Percentiles rank a stretch among this genome's conserved stretches.
These are phyloP conservation scores for Hemicentrotus pulcherrimus DNA, from an alignment of 35 echinoderm and acorn worm genomes.

Conservation along the genomic window DNA sequence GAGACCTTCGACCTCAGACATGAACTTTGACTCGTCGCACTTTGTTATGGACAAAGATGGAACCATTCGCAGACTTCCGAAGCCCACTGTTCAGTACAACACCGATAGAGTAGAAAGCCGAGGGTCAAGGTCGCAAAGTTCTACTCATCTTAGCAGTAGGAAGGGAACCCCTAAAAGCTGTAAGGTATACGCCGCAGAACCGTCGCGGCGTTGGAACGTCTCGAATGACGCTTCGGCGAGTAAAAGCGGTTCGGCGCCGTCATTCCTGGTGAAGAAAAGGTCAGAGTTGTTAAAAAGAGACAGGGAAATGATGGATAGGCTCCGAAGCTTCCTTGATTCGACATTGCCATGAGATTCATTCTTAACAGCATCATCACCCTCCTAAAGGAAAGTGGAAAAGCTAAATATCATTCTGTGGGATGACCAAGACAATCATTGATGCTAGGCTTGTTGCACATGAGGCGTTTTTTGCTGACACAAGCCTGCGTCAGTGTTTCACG, in stretches of 20 bases:
- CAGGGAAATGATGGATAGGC: neutral
- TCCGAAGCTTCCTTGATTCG: neutral
- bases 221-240: neutral
- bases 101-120: neutral
- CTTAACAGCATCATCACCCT: too few relatives aligned
- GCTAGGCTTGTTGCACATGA: too few relatives aligned
- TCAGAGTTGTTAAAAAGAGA: neutral
- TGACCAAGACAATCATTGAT: too few relatives aligned
- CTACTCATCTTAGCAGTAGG: neutral
- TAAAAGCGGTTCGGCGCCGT: neutral
- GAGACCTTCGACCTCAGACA: neutral
- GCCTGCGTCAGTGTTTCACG: too few relatives aligned
- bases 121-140: neutral
- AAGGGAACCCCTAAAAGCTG: neutral
- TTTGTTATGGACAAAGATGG: conserved; percentile 10
- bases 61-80: neutral
- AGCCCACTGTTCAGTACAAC: neutral
- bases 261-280: neutral
- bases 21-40: neutral
- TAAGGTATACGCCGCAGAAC: neutral
- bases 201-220: neutral
- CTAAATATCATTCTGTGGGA: too few relatives aligned
- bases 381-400: too few relatives aligned
- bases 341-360: neutral
- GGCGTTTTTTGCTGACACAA: too few relatives aligned